These are phyloP conservation scores for Alca torda DNA, from an alignment of 2,797 vertebrate species.

Conservation along the genomic window DNA sequence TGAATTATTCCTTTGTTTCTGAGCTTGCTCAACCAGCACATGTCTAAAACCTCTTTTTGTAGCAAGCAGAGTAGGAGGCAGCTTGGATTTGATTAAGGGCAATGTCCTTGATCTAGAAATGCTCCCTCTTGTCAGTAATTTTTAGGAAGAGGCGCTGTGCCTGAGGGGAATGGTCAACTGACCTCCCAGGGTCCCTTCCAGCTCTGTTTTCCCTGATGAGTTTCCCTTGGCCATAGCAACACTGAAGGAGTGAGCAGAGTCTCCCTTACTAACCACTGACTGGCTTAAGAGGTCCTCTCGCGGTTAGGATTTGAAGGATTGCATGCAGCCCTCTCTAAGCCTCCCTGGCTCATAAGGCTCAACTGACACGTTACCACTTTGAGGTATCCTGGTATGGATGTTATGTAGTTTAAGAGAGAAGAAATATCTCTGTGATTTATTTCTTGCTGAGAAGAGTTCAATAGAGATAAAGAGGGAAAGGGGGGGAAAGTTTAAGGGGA, in stretches of 20 bases:
- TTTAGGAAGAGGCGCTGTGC: neutral
- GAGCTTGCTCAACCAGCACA: neutral
- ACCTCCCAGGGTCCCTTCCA: neutral
- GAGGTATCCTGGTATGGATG: neutral
- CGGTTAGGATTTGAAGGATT: neutral
- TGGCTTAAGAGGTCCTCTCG: neutral
- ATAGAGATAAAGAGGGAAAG: neutral
- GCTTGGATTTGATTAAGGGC: neutral
- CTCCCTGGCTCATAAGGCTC: neutral
- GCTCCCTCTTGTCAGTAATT: neutral
- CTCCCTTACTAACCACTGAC: neutral
- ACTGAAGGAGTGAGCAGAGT: neutral
- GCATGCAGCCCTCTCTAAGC: neutral
- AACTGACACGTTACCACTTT: neutral
- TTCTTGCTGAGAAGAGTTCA: neutral
- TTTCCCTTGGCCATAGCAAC: neutral
- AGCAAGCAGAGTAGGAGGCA: neutral
- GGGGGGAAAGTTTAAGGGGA: neutral
- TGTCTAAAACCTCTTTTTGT: neutral
- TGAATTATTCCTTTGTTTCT: neutral
- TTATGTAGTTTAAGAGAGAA: neutral
- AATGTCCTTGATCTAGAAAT: neutral
- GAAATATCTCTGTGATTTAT: neutral
- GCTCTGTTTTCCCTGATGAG: neutral
- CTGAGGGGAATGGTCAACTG: rapidly evolving